Evolutionary conservation across 2,113 vertebrate genomes (phyloP).

Genomic region (Peromyscus leucopus): DNA sequence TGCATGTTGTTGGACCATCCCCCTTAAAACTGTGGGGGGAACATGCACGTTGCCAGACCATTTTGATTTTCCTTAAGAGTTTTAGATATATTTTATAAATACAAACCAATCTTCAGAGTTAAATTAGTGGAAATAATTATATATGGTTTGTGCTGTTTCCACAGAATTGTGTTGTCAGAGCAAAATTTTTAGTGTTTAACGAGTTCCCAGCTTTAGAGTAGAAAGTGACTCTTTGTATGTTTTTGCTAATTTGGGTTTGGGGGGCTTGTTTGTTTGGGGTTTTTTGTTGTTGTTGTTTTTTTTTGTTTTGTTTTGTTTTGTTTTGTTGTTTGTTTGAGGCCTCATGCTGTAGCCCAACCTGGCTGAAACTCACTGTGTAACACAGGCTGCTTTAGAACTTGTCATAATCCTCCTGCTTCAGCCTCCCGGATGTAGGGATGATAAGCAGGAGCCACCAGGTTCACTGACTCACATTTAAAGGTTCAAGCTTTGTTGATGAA

Average conservation of each 20-base stretch:
- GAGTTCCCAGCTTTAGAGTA: slow-evolving; percentile 13
- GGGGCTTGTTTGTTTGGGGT: not conserved
- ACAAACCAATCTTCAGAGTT: not conserved
- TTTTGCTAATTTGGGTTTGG: not conserved
- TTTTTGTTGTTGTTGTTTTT: not conserved
- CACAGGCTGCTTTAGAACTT: not conserved
- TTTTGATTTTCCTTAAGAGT: not conserved
- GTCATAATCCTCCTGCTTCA: not conserved
- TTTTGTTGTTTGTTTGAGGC: not conserved
- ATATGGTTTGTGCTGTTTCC: not conserved
- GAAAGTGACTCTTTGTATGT: not conserved
- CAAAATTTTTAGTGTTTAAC: slow-evolving; percentile 21
- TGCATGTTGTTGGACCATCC: not conserved
- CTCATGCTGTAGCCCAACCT: not conserved
- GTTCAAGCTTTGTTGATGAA: not conserved
- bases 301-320: not conserved
- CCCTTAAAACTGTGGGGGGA: slow-evolving; percentile 23
- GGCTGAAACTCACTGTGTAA: not conserved
- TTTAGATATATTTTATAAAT: slow-evolving; percentile 41
- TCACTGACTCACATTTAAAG: slow-evolving; percentile 5
- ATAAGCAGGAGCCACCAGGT: not conserved
- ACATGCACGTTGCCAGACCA: not conserved
- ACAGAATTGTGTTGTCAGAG: not conserved
- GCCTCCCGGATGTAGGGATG: not conserved
- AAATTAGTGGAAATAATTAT: slow-evolving; percentile 31